A percentile compares a stretch with the other conserved stretches of the same genome.
phyloP scores from a whole-genome alignment of 2,797 vertebrate genomes.

The Sebastiscus albofasciatus region DNA sequence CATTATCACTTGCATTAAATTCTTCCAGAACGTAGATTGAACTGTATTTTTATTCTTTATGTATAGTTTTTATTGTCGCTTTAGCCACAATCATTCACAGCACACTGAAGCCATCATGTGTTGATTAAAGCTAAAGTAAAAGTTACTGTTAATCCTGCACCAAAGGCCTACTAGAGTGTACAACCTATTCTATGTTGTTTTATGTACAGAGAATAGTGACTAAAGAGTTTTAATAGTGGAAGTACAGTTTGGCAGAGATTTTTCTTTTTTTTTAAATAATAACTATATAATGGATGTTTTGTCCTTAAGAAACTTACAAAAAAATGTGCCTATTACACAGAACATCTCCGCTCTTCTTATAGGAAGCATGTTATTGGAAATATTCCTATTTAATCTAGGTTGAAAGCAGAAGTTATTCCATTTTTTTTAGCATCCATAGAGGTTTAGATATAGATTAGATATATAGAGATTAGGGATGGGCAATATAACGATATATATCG shows the following conservation, averaged over 20 bases:
- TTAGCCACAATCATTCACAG: background rate
- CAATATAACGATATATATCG: too few relatives aligned
- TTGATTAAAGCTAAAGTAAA: background rate
- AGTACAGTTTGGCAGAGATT: background rate
- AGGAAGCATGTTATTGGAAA: background rate
- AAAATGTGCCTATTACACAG: background rate
- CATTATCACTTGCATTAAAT: background rate
- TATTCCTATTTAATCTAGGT: background rate
- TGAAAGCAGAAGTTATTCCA: background rate
- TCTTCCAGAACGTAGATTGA: background rate
- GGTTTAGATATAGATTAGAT: background rate
- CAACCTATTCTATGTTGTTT: background rate
- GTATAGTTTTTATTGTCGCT: background rate
- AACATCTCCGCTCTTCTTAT: background rate
- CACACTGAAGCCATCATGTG: background rate
- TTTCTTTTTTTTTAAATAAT: background rate
- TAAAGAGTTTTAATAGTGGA: background rate
- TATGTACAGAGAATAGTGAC: background rate
- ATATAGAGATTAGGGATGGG: background rate
- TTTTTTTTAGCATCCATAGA: background rate
- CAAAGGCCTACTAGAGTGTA: background rate
- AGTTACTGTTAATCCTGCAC: background rate
- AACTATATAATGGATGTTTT: background rate
- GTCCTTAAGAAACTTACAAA: background rate
- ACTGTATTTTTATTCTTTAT: background rate